Evolutionary conservation across 2,113 vertebrate species (phyloP).

Genomic region (Notiomystis cincta): DNA sequence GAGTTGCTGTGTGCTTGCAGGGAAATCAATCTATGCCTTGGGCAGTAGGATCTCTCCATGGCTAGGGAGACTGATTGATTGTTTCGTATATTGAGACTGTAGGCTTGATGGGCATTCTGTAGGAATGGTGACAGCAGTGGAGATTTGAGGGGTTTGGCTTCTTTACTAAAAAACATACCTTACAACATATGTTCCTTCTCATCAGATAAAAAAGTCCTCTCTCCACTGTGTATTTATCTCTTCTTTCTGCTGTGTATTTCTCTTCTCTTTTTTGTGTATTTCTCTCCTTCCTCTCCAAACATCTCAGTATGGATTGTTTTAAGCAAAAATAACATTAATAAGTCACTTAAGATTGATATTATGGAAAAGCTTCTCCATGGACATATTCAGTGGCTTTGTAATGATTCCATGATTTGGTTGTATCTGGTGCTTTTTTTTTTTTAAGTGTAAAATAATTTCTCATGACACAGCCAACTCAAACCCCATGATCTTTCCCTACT

Average conservation of each 20-base stretch:
- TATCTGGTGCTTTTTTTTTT: background rate
- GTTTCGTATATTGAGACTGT: background rate
- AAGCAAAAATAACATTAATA: background rate
- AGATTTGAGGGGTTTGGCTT: background rate
- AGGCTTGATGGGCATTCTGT: background rate
- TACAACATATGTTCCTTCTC: background rate
- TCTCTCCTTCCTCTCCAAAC: background rate
- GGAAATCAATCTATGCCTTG: background rate
- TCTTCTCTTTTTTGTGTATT: background rate
- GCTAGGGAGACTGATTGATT: background rate
- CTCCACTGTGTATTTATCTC: background rate
- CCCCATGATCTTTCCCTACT: background rate
- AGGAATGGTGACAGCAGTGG: background rate
- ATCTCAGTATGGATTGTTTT: background rate
- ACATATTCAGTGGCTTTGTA: background rate
- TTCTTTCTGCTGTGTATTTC: background rate
- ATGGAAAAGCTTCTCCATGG: background rate
- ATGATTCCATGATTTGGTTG: background rate
- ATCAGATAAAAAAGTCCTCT: background rate
- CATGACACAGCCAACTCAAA: background rate
- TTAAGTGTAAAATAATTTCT: background rate
- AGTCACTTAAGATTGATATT: background rate
- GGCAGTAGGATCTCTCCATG: background rate
- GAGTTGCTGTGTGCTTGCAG: fast-evolving
- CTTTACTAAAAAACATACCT: background rate